A percentile compares a stretch with the other conserved stretches of the same genome.
Evolutionary conservation across 2,888 invertebrate species (phyloP).

Genomic region (Leuctra nigra): DNA sequence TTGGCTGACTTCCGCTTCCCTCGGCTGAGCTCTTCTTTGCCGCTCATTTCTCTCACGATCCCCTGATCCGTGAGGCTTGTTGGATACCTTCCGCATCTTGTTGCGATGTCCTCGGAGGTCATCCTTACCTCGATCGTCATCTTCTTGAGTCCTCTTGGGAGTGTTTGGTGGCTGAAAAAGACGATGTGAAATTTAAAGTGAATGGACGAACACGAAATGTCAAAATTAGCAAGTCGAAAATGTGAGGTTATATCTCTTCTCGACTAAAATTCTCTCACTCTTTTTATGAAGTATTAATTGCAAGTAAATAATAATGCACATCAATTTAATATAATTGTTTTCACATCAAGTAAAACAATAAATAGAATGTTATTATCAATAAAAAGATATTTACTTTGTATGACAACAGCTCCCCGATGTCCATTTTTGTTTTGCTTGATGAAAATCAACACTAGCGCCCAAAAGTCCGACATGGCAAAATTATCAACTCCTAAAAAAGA

Average conservation of each 20-base stretch:
- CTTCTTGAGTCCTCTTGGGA: conserved; percentile 57
- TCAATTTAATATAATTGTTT: too few relatives aligned
- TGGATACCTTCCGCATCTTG: conserved; percentile 37
- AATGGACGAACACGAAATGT: not conserved
- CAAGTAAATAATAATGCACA: too few relatives aligned
- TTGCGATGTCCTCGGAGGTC: conserved; percentile 42
- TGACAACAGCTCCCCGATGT: conserved; percentile 51
- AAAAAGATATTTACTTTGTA: conserved; percentile 44
- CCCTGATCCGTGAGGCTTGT: too few relatives aligned
- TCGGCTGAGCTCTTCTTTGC: conserved; percentile 20
- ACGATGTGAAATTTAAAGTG: not conserved
- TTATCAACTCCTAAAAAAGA: too few relatives aligned
- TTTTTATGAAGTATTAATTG: not conserved
- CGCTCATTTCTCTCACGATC: conserved; percentile 10
- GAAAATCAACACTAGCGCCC: too few relatives aligned
- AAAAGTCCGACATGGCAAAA: too few relatives aligned
- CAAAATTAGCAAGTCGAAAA: not conserved
- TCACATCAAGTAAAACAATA: too few relatives aligned
- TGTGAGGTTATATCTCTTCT: not conserved
- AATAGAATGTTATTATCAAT: not conserved
- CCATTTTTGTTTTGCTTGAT: too few relatives aligned
- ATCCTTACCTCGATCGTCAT: conserved; percentile 53
- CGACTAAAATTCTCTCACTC: not conserved
- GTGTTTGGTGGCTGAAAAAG: conserved; percentile 67
- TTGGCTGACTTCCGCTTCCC: conserved; percentile 27